Evolutionary conservation across 1,140 invertebrate species (phyloP), one percentile per base, ranked within the genome.

Genomic region (Panagrolaimus sp.): DNA sequence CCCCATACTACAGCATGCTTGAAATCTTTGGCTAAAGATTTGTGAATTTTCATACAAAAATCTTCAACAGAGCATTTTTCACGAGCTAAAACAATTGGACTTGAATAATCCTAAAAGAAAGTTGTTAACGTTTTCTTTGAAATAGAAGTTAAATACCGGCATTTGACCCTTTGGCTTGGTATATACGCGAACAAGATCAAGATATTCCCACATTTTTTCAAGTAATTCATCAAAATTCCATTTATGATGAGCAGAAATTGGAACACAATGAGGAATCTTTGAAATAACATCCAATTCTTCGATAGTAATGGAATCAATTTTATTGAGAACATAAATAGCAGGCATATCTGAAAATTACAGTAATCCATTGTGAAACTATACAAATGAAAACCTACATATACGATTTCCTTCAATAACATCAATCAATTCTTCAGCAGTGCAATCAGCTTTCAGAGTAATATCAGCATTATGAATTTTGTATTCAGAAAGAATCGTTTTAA

Each of bases 141-240:
- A n/a, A n/a, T n/a, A n/a, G n/a, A n/a, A n/a, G n/a, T n/a, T n/a
- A n/a, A n/a, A n/a, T n/a, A n/a, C n/a, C 0, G 96, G 96, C 14
- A 99, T 84, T 86, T 99, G 96, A 53, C 96, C 96, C 86, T 99
- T 98, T 0, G 96, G 96, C 86, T 98, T 98, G 0, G 96, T 98
- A 79, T 96, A 96, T 75, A 91, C 92, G 78, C 71, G 86, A 86
- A 75, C 73, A 2, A 99, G 87, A 45, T 91, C 89, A 45, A 99
- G 85, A 80, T 92, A 91, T 82, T 96, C 92, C 96, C 96, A 99
- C 90, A 98, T 96, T 84, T 93, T 96, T 84, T 99, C 95, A 14
- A 99, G 84, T 62, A 99, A 85, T 85, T 98, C 96, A 85, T 99
- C 96, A 85, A 98, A 99, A 84, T 99, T 99, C 96, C 96, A 99